Base-by-base conservation (phyloP, 2,888 invertebrate genomes). In the Lepetodrilus schrolli region DNA sequence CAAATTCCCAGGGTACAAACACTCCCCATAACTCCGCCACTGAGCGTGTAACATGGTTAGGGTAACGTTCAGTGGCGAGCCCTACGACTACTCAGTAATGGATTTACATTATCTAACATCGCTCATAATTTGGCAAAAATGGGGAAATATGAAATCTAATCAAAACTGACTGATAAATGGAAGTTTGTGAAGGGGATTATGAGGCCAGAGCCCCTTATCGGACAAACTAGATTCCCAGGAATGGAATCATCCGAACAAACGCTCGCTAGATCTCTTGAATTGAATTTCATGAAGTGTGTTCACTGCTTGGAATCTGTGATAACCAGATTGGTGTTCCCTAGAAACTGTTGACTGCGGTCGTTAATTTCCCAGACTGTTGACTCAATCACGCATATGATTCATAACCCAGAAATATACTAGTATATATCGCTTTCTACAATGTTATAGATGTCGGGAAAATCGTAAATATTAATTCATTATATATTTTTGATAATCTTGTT, bases 81-180 rank as follows among this genome's bases (percentile, higher is more conserved):
- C 26, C 26, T 23, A 34, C 58, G 58, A 58, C 8, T 58, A 58
- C 34, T 34, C 34, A 30, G 58, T 58, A 58, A 58, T 58, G 58
- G 58, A 17, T 58, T 58, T 58, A 34, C 58, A 58, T 58, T 58
- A 58, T 58, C 58, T 30, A 23, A 34, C 21, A 58, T 58, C 58
- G 26, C 58, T 3, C 7, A 8, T 58, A 30, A 58, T 58, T 58
- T 30, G 30, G 58, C 26, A 30, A 30, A 58, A 58, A 58, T 58
- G 58, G 34, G 30, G 30, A 58, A 58, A 58, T 58, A 58, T 58
- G 26, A 58, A 58, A 58, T 58, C 58, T 58, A 58, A 58, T 58
- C 58, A 58, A 30, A 58, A 58, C 58, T 58, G 58, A 58, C 58
- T 58, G 26, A 30, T 58, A 58, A 58, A 58, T 58, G 58, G 58